Evolutionary conservation across 1,140 invertebrate species (phyloP), one percentile per base, ranked within the genome.

Genomic region (Papilio polyxenes): DNA sequence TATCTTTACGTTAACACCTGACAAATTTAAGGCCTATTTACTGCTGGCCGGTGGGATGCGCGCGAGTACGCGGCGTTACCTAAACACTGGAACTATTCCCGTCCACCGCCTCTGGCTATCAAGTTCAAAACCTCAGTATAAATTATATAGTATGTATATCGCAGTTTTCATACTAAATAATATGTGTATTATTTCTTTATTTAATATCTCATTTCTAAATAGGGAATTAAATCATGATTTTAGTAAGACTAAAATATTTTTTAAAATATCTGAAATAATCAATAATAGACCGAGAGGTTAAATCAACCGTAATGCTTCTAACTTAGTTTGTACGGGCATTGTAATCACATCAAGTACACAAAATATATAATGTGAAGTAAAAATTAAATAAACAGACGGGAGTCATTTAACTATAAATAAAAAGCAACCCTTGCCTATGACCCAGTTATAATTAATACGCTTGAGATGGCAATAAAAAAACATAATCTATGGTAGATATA

Each of bases 1-100:
- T 69, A 69, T 72, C 65, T 72, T 40, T 72, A 53, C 20, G 75
- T 77, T 53, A 77, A 51, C 75, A 77, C 48, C 48, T 77, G 20
- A 77, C 48, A 31, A 53, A 77, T 77, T 77, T 77, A 77, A 77
- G 75, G 75, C 48, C 48, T 53, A 77, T 77, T 77, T 31, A 77
- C 48, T 37, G 48, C 49, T 49, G 11, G 48, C 48, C 9, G 48
- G 49, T 53, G 23, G 3, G 48, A 77, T 77, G 75, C 20, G n/a
- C n/a, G 44, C 11, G 48, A 51, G 75, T 77, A 77, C 49, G 49
- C 11, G 6, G 11, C 49, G 75, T 53, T 56, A 48, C 20, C 44
- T 77, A 77, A 77, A 77, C 75, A 77, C 20, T 53, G 75, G 23
- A 77, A 53, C 75, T 77, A 77, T 77, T 77, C 20, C 48, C 20